phyloP scores from a whole-genome alignment of 2,797 vertebrate genomes.

The Acanthopagrus latus region DNA sequence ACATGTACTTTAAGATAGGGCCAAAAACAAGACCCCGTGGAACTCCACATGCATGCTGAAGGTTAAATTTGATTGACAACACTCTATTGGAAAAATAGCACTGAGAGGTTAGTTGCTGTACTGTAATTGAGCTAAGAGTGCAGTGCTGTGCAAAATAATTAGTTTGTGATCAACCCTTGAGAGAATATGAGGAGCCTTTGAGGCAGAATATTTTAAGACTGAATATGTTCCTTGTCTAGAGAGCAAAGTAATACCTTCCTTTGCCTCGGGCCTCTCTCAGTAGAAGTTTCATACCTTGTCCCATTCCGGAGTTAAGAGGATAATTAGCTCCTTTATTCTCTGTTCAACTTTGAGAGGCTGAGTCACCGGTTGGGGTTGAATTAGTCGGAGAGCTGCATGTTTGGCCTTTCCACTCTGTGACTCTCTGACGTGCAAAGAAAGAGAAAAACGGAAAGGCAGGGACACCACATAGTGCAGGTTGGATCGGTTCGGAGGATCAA shows the following conservation, averaged over 20 bases:
- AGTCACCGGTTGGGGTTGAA: constrained; percentile 68
- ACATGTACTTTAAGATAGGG: background rate
- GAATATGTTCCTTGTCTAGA: constrained; percentile 20
- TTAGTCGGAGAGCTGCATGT: constrained; percentile 68
- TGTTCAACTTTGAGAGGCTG: constrained; percentile 66
- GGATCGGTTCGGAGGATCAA: constrained; percentile 59
- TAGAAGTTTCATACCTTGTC: constrained; percentile 45
- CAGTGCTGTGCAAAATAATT: constrained; percentile 3
- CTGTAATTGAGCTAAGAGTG: constrained; percentile 19
- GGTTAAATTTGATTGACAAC: background rate
- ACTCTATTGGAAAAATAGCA: background rate
- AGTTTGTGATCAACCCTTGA: background rate
- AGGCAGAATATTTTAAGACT: constrained; percentile 17
- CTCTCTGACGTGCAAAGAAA: constrained; percentile 59
- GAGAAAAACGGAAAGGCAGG: constrained; percentile 48
- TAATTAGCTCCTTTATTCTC: constrained; percentile 75
- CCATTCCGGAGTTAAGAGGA: constrained; percentile 56
- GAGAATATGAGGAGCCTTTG: constrained; percentile 7
- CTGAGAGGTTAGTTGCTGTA: background rate
- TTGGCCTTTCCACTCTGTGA: constrained; percentile 76
- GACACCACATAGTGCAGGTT: constrained; percentile 51
- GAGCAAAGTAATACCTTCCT: constrained; percentile 26
- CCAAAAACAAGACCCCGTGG: constrained; percentile 15
- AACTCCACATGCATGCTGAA: background rate
- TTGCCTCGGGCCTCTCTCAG: constrained; percentile 12